Conservation (phyloP, 2,113 vertebrate species). For the Protomyctophum bolini region DNA sequence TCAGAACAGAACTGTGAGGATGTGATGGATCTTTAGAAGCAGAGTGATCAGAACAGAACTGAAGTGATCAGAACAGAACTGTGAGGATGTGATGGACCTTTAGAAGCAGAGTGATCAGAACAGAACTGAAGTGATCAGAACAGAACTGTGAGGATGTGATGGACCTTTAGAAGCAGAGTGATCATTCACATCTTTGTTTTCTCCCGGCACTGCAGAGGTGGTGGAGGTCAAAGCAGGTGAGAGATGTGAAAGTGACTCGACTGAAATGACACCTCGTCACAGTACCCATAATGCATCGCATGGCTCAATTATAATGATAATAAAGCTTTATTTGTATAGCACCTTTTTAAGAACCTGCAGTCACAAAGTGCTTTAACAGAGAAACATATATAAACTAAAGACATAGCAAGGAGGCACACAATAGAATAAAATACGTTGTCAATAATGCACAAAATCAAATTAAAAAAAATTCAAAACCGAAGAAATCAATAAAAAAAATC, state of each 20-base stretch:
- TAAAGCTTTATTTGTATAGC: too few relatives aligned
- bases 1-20: not conserved
- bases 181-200: constrained; percentile 13
- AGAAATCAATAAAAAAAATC: too few relatives aligned
- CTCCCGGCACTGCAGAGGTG: constrained; percentile 37
- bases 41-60: not conserved
- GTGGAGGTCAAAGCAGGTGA: constrained; percentile 65
- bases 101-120: not conserved
- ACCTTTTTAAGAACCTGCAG: too few relatives aligned
- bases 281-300: not conserved
- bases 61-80: not conserved
- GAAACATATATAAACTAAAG: too few relatives aligned
- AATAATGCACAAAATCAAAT: too few relatives aligned
- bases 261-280: not conserved
- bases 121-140: too few relatives aligned
- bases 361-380: too few relatives aligned
- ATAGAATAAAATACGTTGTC: too few relatives aligned
- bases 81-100: not conserved
- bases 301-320: too few relatives aligned
- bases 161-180: not conserved
- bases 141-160: not conserved
- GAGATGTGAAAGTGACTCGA: not conserved
- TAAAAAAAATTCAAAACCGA: too few relatives aligned
- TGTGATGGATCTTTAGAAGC: not conserved
- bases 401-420: too few relatives aligned